Evolutionary conservation across 92 coral and sea anemone species (phyloP).

Genomic region (Actinernus sp.): DNA sequence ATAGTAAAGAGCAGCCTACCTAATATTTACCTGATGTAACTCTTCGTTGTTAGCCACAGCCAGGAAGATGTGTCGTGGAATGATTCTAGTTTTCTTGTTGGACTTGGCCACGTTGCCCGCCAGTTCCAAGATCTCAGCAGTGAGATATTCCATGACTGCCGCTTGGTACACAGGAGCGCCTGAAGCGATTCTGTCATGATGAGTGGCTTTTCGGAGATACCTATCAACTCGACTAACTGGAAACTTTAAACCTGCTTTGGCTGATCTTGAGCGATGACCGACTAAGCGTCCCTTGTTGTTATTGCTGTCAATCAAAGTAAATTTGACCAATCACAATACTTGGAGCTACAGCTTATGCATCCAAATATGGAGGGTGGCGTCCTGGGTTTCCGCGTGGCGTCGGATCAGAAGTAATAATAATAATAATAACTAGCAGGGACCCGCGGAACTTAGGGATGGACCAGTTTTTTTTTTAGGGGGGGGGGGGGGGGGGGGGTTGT

Average conservation of each 20-base stretch:
- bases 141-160: slow-evolving; percentile 97
- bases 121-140: slow-evolving; percentile 93
- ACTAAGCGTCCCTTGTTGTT: too few species aligned
- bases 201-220: slow-evolving; percentile 83
- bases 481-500: too few species aligned
- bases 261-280: slow-evolving; percentile 84
- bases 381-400: too few species aligned
- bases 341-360: too few species aligned
- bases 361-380: too few species aligned
- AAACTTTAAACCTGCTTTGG: slow-evolving; percentile 93
- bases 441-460: too few species aligned
- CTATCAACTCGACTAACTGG: slow-evolving; percentile 96
- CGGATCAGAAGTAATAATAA: too few species aligned
- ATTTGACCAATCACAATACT: too few species aligned
- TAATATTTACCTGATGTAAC: slow-evolving; percentile 75
- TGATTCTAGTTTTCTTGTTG: slow-evolving; percentile 89
- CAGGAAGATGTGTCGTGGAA: slow-evolving; percentile 91
- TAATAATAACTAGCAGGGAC: too few species aligned
- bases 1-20: too few species aligned
- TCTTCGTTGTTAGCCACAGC: slow-evolving; percentile 99
- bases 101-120: slow-evolving; percentile 98
- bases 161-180: slow-evolving; percentile 99
- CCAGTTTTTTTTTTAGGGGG: too few species aligned
- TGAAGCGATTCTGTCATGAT: slow-evolving; percentile 89
- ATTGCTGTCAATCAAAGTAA: too few species aligned